phyloP scores from a whole-genome alignment of 2,888 invertebrate genomes.

The Norana najaformis region DNA sequence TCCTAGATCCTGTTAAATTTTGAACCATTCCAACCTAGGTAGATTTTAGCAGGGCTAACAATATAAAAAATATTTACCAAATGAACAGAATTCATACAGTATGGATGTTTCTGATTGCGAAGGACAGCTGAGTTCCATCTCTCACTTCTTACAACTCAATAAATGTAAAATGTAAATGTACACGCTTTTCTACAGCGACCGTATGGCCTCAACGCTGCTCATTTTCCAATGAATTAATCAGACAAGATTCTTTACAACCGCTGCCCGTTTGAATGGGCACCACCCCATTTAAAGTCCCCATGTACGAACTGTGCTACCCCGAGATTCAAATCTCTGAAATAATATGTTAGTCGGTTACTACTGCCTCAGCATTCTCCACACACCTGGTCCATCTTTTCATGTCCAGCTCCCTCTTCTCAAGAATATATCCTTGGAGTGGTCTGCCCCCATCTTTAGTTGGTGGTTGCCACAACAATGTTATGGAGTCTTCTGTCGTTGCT shows the following conservation, averaged over 20 bases:
- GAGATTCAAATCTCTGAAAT: too few relatives aligned
- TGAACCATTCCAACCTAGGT: neutral
- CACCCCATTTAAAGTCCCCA: too few relatives aligned
- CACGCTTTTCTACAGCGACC: too few relatives aligned
- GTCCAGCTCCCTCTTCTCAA: constrained; percentile 82
- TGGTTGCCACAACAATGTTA: constrained; percentile 93
- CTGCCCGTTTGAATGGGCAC: too few relatives aligned
- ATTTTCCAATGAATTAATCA: too few relatives aligned
- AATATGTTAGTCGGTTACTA: too few relatives aligned
- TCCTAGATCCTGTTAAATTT: neutral
- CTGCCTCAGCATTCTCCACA: constrained; percentile 32
- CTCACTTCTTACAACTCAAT: neutral
- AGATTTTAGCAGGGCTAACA: neutral
- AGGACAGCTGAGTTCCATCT: neutral
- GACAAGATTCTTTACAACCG: too few relatives aligned
- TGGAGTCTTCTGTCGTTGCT: constrained; percentile 90
- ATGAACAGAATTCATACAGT: neutral
- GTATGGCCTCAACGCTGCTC: too few relatives aligned
- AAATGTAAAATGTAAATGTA: too few relatives aligned
- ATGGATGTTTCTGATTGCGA: neutral
- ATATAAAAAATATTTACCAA: neutral
- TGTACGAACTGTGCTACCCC: too few relatives aligned
- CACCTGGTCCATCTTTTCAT: constrained; percentile 89
- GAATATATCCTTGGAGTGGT: constrained; percentile 89
- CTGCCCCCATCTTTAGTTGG: constrained; percentile 96